These are phyloP conservation scores for Urocitellus parryii DNA, from an alignment of 2,113 vertebrate genomes.

Conservation along the genomic window DNA sequence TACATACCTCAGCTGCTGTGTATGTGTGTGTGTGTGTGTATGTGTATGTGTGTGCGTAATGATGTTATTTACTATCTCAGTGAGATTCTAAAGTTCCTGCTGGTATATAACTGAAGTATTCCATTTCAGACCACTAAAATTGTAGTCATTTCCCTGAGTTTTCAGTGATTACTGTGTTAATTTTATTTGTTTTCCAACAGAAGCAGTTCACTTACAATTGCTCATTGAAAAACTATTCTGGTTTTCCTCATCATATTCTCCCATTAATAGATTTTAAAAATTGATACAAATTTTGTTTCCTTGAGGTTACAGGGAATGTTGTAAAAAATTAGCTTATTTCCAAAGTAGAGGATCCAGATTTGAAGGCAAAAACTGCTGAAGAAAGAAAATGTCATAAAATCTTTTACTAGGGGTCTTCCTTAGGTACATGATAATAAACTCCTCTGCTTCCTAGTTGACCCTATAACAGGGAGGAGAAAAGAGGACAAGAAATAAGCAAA, in stretches of 20 bases:
- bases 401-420: neutral
- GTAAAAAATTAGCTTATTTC: neutral
- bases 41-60: neutral
- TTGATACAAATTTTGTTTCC: conserved; percentile 15
- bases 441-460: neutral
- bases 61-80: conserved; percentile 29
- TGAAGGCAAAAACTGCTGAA: neutral
- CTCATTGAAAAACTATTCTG: conserved; percentile 2
- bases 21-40: too few species aligned
- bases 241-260: neutral
- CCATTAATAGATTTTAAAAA: neutral
- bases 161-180: neutral
- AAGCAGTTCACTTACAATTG: conserved; percentile 32
- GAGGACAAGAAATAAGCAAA: neutral
- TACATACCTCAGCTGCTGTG: neutral
- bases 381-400: neutral
- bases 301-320: neutral
- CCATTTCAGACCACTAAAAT: neutral
- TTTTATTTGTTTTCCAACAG: conserved; percentile 64
- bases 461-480: neutral
- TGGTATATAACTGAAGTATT: neutral
- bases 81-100: conserved; percentile 22
- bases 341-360: neutral
- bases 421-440: neutral
- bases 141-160: conserved; percentile 2